Base-by-base conservation (phyloP, 2,797 vertebrate genomes). In the Coendou prehensilis region DNA sequence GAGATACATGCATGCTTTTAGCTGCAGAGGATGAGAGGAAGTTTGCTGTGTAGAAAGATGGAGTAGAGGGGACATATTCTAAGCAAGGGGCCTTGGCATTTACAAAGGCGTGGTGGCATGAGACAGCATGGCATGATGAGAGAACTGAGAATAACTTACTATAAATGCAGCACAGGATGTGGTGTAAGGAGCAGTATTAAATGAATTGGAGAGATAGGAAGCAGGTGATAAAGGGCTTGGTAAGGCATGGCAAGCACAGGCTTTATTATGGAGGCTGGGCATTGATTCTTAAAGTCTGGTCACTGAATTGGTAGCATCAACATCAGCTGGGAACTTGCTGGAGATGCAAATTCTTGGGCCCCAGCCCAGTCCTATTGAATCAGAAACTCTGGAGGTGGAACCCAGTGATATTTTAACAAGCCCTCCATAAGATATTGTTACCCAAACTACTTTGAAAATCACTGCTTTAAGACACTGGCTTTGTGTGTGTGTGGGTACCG, bases 141-240 rank as follows among this genome's bases (percentile, higher is more conserved):
- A 93, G n/a, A 88, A 88, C 37, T 52, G 7, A 6, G 15, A 94
- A 37, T 52, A n/a, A 93, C 82, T 96, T 95, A 85, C 80, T 75
- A 69, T 57, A 59, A 45, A 28, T 86, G 50, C 41, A 91, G 15
- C 88, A 56, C 28, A 91, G 75, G 64, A 50, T 80, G 9, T 87
- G 61, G 92, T 47, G 41, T 92, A 64, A 93, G 18, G 56, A 94
- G 10, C 57, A 95, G 23, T 28, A 89, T 54, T 59, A 91, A 95
- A 95, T 91, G 57, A 95, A 84, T 87, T 15, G 33, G 84, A 95
- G 41, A 80, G 76, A 87, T 14, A 6, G 56, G 84, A 89, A 87
- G 41, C 80, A 86, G 63, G 10, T 85, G 23, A 15, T 41, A 10
- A 93, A 73, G n/a, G 69, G 37, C n/a, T 88, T 96, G 45, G 33